Base-by-base conservation (phyloP, 2,113 vertebrate genomes). In the Orthochromis malagaraziensis region DNA sequence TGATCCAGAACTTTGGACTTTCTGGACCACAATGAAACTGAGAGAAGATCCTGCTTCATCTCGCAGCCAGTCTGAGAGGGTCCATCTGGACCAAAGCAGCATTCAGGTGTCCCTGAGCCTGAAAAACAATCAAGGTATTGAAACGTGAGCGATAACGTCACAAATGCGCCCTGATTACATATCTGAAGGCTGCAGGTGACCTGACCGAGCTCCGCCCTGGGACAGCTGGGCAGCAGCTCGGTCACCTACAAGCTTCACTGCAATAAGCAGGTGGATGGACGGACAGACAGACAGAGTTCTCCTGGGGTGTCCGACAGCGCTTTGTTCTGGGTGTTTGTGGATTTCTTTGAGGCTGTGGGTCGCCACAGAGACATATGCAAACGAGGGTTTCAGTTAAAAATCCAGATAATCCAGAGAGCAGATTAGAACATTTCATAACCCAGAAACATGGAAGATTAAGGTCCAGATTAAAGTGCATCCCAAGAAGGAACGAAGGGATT, bases 351-450 rank as follows among this genome's bases (percentile, higher is more conserved):
- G n/a, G 53, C n/a, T 60, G 57, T 60, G 57, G 57, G 57, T 60
- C 9, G 1, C 21, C 35, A 17, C 47, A 65, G 4, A 47, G 17
- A 16, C 1, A 77, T 40, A 57, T 38, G 63, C 81, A 58, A 63
- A 55, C 7, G 5, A 33, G 16, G 40, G 38, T 35, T 35, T 21
- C 63, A 83, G 63, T 83, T 83, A 51, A 84, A 84, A 55, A 58
- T 33, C 6, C 45, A 29, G 42, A 70, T 84, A 60, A 91, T 89
- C 84, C 81, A 8, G 31, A 85, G 53, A 86, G 84, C 87, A 85
- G 96, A 95, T 95, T 95, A 84, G 86, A 26, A 53, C 35, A 51
- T 82, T 87, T 93, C 79, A 90, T 89, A 84, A 85, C 21, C 79
- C 80, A 84, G 58, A 82, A 89, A 82, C 26, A 55, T 70, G 86